A percentile compares a stretch with the other conserved stretches of the same genome.
phyloP scores from a whole-genome alignment of 2,888 invertebrate species.

The Hanleya hanleyi region DNA sequence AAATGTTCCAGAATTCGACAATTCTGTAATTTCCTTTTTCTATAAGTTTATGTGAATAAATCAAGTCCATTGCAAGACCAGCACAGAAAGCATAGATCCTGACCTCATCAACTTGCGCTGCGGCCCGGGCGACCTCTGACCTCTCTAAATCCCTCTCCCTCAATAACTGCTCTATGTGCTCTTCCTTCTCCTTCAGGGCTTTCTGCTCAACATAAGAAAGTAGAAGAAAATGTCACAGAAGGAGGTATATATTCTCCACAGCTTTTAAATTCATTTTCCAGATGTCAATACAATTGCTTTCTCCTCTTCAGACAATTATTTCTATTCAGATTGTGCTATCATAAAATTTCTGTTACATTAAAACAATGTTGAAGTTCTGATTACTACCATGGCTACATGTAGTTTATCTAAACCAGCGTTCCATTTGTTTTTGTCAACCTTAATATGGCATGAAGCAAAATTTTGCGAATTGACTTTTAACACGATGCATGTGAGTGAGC shows the following conservation, averaged over 20 bases:
- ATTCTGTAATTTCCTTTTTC: too few species aligned
- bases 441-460: too few species aligned
- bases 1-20: too few species aligned
- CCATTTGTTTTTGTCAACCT: too few species aligned
- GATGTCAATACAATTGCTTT: neutral
- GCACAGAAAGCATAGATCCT: neutral
- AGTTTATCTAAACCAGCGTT: too few species aligned
- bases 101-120: slow-evolving; percentile 87
- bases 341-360: too few species aligned
- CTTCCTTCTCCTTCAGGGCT: slow-evolving; percentile 92
- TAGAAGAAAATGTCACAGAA: neutral
- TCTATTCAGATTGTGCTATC: neutral
- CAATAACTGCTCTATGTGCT: slow-evolving; percentile 92
- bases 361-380: too few species aligned
- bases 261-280: neutral
- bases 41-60: too few species aligned
- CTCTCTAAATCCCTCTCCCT: slow-evolving; percentile 93
- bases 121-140: slow-evolving; percentile 88
- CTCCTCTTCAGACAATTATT: neutral
- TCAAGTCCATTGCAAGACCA: too few species aligned
- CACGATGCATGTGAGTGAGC: too few species aligned
- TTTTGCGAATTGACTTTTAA: too few species aligned
- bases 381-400: too few species aligned
- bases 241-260: neutral
- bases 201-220: slow-evolving; percentile 78